Conservation (phyloP, 92 coral and sea anemone genomes). For the Palythoa caribaeorum region DNA sequence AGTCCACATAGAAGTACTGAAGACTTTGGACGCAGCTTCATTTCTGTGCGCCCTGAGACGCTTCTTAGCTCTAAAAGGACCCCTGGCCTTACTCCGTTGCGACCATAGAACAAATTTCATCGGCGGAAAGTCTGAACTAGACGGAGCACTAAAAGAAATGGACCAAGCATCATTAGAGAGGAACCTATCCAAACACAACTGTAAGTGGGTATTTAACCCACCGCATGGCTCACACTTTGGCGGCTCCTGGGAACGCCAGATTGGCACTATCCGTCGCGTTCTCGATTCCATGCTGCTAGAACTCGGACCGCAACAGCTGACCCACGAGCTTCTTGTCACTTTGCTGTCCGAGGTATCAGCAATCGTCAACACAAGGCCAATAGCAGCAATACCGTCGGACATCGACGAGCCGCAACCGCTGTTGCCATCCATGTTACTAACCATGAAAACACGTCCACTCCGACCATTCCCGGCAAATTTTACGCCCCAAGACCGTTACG, state of each 20-base stretch:
- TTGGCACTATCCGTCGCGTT: not conserved
- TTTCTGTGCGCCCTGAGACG: not conserved
- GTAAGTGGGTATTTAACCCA: constrained; percentile 30
- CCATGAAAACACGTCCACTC: not conserved
- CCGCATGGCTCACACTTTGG: constrained; percentile 53
- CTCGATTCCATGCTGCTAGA: constrained; percentile 20
- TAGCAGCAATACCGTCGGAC: not conserved
- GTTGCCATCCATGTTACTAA: not conserved
- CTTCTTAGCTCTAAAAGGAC: not conserved
- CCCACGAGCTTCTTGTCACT: constrained; percentile 19
- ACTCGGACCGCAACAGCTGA: not conserved
- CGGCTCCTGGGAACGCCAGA: constrained; percentile 38
- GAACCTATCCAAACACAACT: no score
- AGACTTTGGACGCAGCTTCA: not conserved
- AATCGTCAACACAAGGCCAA: constrained; percentile 17
- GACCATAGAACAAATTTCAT: not conserved
- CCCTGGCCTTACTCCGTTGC: not conserved
- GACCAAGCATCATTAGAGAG: no score
- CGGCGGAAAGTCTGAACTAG: constrained; percentile 10
- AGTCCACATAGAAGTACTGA: constrained; percentile 1
- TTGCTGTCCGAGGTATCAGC: not conserved
- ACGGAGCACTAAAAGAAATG: not conserved
- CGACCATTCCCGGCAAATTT: not conserved
- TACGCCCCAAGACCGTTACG: not conserved
- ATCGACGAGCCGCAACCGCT: not conserved